Evolutionary conservation across 2,888 invertebrate genomes (phyloP), one percentile per base, ranked within the genome.

Genomic region (Gryllus longicercus): DNA sequence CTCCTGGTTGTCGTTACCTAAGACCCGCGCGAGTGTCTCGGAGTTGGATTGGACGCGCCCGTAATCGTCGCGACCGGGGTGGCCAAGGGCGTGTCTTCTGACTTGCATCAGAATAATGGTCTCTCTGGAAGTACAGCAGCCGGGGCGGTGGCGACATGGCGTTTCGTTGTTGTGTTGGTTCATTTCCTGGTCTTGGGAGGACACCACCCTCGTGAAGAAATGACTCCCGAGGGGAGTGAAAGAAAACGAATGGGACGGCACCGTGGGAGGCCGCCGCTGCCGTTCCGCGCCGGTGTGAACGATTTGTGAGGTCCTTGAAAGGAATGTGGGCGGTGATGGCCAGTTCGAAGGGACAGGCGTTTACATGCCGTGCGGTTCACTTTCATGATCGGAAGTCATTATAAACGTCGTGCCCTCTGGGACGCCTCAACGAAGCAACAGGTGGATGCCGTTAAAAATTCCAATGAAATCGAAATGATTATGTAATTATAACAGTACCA

Each of bases 301-400:
- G 63, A 63, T 63, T 18, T 63, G 63, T 63, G 63, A 63, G 63
- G 63, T 63, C 63, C 63, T 63, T 63, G 63, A 63, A 63, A 63
- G 63, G 63, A 63, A 63, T 63, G 63, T 16, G 16, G 3, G 63
- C 11, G 63, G 14, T 11, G 63, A 63, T 4, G 38, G 38, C 8
- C 38, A 38, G 38, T 38, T 38, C 38, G 38, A 38, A 38, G 38
- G 8, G 38, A 38, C 38, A 38, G 8, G 38, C 38, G 63, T 10
- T 21, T n/a, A 63, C 14, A 63, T 18, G n/a, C 63, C 63, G 14
- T 14, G 63, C 16, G 63, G 16, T 63, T 5, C 63, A 14, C n/a
- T 63, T 63, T 63, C 63, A 63, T 63, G 63, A 63, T 63, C 63
- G 63, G 38, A 63, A 63, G 63, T 63, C 63, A 63, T 63, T 63